Evolutionary conservation across 2,888 invertebrate genomes (phyloP), one percentile per base, ranked within the genome.

Genomic region (Sinelater perroti): DNA sequence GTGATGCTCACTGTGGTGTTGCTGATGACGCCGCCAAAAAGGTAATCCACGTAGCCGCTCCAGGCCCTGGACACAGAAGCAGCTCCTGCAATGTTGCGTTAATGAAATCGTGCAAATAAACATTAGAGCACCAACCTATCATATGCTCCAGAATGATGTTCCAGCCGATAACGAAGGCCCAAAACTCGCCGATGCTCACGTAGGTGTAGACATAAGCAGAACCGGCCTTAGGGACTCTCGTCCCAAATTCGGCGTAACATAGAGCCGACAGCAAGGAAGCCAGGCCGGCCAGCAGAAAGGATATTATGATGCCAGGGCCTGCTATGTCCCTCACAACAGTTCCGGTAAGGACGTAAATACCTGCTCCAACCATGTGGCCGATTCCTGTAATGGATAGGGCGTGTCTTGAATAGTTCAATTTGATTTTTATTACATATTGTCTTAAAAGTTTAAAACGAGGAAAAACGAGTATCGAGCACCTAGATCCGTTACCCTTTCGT

Each of bases 151-250:
- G 77, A 28, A 96, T 85, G 51, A 96, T 90, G 74, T 95, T 95
- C 96, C 96, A 96, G 16, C 96, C 96, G 70, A 96, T 95, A 46
- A 93, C 87, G 72, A 96, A 96, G 0, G 95, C 95, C 90, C 93
- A 91, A 72, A 95, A 91, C 77, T 96, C 96, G 10, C 95, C 95
- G 56, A 96, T 86, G 65, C 93, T 91, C 52, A 95, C 91, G 73
- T 96, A 96, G 3, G 94, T 95, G 77, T 96, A 96, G 11, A 94
- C 89, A 75, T 96, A 96, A 1, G 96, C 95, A 33, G 95, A 95
- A 0, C 95, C 95, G 2, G 94, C 93, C 78, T 92, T 89, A 0
- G 95, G 95, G 33, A 94, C 88, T 57, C 90, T 83, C 0, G 93
- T 90, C 0, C 94, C 95, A 67, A 92, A 93, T 78, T 93, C 95